Conservation (phyloP, 1,140 invertebrate species). For the Delia radicum region DNA sequence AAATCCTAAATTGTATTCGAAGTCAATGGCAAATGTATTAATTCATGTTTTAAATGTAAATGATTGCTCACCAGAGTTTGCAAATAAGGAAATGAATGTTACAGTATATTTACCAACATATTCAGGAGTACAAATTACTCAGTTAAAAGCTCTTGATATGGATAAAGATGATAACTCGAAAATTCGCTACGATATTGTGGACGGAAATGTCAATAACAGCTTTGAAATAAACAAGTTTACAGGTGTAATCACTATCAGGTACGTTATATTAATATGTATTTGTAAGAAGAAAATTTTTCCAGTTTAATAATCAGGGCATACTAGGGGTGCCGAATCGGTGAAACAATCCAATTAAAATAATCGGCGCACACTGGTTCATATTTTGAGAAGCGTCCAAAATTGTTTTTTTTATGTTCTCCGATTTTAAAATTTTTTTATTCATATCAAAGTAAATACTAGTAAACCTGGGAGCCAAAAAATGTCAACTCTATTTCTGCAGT, state of each 20-base stretch:
- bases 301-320: no score
- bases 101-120: conserved; percentile 80
- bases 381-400: no score
- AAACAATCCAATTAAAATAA: no score
- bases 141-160: conserved; percentile 71
- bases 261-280: conserved; percentile 13
- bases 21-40: conserved; percentile 69
- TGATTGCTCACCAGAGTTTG: conserved; percentile 80
- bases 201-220: conserved; percentile 75
- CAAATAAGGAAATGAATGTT: conserved; percentile 69
- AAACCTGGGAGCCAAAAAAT: no score
- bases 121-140: conserved; percentile 68
- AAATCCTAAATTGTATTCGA: conserved; percentile 75
- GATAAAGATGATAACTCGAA: conserved; percentile 65
- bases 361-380: no score
- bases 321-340: no score
- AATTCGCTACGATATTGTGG: conserved; percentile 78
- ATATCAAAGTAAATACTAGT: no score
- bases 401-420: no score
- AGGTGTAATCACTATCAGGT: conserved; percentile 67
- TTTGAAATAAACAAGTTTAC: conserved; percentile 75
- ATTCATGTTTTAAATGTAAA: conserved; percentile 84
- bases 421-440: no score
- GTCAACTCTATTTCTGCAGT: no score
- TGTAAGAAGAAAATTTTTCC: no score